phyloP scores from a whole-genome alignment of 1,140 invertebrate species.

The Eumaeus atala region DNA sequence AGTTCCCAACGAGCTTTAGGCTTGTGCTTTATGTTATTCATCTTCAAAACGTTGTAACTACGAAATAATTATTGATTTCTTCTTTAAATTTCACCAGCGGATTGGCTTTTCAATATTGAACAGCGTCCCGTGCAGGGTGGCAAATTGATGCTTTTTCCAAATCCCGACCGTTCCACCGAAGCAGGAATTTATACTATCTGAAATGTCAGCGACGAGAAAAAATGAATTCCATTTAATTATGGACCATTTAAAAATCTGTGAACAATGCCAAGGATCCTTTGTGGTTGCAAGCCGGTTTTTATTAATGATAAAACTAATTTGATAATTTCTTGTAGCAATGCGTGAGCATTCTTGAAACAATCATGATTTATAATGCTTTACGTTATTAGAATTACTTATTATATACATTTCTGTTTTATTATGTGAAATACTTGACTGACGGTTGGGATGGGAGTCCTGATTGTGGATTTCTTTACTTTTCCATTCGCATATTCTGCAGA shows the following conservation, averaged over 20 bases:
- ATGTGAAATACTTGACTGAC: no score
- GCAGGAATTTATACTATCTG: slow-evolving; percentile 63
- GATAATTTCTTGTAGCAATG: slow-evolving; percentile 67
- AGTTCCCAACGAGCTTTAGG: slow-evolving; percentile 26
- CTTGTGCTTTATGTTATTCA: slow-evolving; percentile 39
- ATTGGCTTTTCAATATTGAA: slow-evolving; percentile 43
- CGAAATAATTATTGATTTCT: slow-evolving; percentile 46
- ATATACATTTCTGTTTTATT: no score
- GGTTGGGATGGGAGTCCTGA: no score
- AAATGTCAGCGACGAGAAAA: slow-evolving; percentile 49
- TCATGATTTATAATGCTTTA: slow-evolving; percentile 29
- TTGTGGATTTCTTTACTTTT: no score
- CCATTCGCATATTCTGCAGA: no score
- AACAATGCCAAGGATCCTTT: slow-evolving; percentile 69
- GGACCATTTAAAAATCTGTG: slow-evolving; percentile 71
- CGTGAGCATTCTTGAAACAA: slow-evolving; percentile 31
- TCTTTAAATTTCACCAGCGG: slow-evolving; percentile 37
- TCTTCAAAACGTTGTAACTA: slow-evolving; percentile 44
- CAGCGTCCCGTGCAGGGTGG: slow-evolving; percentile 50
- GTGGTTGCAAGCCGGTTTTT: slow-evolving; percentile 51
- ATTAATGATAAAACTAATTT: slow-evolving; percentile 64
- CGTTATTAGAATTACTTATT: slow-evolving; percentile 17
- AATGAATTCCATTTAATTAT: slow-evolving; percentile 71
- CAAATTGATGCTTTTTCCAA: slow-evolving; percentile 55
- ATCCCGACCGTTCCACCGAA: slow-evolving; percentile 31